Evolutionary conservation across 2,113 vertebrate species (phyloP), one percentile per base, ranked within the genome.

Genomic region (Podiceps cristatus): DNA sequence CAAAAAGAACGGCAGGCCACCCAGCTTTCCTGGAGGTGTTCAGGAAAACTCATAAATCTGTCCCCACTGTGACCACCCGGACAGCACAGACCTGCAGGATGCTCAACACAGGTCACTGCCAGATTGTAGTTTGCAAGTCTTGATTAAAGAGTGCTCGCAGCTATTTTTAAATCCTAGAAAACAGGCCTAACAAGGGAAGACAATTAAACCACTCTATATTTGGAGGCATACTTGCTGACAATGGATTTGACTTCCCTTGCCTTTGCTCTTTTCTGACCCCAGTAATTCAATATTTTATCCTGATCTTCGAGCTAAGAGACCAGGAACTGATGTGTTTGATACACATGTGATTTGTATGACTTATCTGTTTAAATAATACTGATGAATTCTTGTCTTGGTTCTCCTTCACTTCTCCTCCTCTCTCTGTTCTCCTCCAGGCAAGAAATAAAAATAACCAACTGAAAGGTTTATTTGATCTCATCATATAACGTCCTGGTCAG

Each of bases 141-240:
- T 91, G 78, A 62, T 69, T 95, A 83, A 82, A 63, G 88, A 91
- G 23, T 9, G 16, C 58, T 89, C 6, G 10, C 62, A 29, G 82
- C n/a, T 95, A 96, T 95, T 97, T 95, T 96, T 96, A 88, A 72
- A 44, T 67, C 62, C 66, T 71, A 84, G 63, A 95, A 92, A 95
- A 89, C 76, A 74, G 44, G 49, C 95, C 91, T 95, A 94, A 93
- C 45, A 97, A 93, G 91, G 92, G 63, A 85, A 92, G 71, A 72
- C 50, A 96, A 94, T 89, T 75, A 94, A 95, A 69, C 45, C 44
- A 37, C 35, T 88, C 77, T 91, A 29, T 80, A 75, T 93, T 97
- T 93, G 78, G 78, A 93, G 69, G 72, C 8, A 5, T 40, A 74
- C 23, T 73, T 76, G 58, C 77, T 89, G 80, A 91, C 74, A 94